Conservation (phyloP, 2,113 vertebrate genomes). For the Syrmaticus mikado region DNA sequence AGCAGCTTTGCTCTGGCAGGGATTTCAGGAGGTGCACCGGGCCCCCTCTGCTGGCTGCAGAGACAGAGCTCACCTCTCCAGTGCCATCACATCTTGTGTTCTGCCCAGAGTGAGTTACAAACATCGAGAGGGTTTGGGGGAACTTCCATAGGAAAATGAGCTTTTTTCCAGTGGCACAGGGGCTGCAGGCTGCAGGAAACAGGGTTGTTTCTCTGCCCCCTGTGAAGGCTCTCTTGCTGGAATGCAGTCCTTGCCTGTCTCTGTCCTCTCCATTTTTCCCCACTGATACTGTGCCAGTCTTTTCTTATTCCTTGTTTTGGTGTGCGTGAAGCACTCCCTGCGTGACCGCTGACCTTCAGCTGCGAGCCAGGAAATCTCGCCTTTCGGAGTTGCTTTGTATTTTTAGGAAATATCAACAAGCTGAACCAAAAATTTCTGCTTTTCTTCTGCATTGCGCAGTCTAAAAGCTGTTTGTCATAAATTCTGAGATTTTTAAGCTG, state of each 20-base stretch:
- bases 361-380: constrained; percentile 47
- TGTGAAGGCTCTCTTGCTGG: constrained; percentile 37
- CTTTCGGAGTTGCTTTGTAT: constrained; percentile 49
- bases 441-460: neutral
- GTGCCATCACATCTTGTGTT: neutral
- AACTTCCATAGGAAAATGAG: neutral
- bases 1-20: neutral
- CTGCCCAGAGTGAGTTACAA: neutral
- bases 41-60: constrained; percentile 19
- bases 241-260: neutral
- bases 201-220: constrained; percentile 10
- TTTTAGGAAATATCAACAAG: constrained; percentile 57
- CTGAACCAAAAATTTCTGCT: constrained; percentile 8
- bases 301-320: constrained; percentile 1
- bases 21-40: neutral
- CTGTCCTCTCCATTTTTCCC: neutral
- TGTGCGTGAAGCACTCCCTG: constrained; percentile 14
- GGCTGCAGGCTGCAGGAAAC: neutral
- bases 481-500: neutral
- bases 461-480: neutral
- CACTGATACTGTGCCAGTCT: neutral
- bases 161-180: neutral
- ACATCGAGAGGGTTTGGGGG: neutral
- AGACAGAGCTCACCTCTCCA: neutral
- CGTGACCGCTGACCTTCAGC: constrained; percentile 60